These are phyloP conservation scores for Oreamnos americanus DNA, from an alignment of 2,113 vertebrate genomes.

Conservation along the genomic window DNA sequence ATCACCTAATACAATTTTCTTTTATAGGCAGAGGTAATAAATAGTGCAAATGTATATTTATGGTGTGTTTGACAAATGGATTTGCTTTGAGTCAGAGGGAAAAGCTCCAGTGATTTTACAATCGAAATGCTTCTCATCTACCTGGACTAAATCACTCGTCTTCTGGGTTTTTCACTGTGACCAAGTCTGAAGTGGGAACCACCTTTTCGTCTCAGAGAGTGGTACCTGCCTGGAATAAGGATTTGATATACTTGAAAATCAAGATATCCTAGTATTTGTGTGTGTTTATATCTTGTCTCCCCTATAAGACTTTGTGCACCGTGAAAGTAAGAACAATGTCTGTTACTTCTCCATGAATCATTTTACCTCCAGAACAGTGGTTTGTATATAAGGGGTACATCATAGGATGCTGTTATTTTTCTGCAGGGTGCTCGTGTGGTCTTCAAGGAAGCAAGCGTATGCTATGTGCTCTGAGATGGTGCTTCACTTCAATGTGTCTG, in stretches of 20 bases:
- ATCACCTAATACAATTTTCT: constrained; percentile 80
- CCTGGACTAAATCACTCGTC: constrained; percentile 42
- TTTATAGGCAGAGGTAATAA: constrained; percentile 79
- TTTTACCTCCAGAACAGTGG: neutral
- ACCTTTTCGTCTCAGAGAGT: neutral
- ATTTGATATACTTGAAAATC: neutral
- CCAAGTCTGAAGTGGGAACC: neutral
- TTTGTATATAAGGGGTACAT: accelerated
- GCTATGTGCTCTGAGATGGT: neutral
- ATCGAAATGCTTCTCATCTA: constrained; percentile 47
- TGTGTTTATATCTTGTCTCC: neutral
- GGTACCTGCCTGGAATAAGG: neutral
- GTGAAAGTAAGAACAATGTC: neutral
- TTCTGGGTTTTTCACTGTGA: constrained; percentile 34
- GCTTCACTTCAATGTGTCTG: accelerated
- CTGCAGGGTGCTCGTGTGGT: accelerated
- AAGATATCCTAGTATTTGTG: neutral
- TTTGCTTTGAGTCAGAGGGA: constrained; percentile 66
- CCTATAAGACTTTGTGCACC: neutral
- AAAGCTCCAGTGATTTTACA: constrained; percentile 63
- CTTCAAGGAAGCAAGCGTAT: neutral
- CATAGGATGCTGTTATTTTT: neutral
- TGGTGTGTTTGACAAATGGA: constrained; percentile 72
- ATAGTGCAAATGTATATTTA: constrained; percentile 79
- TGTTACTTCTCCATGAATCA: neutral